Base-by-base conservation (phyloP, 2,113 vertebrate genomes). In the Mixornis gularis region DNA sequence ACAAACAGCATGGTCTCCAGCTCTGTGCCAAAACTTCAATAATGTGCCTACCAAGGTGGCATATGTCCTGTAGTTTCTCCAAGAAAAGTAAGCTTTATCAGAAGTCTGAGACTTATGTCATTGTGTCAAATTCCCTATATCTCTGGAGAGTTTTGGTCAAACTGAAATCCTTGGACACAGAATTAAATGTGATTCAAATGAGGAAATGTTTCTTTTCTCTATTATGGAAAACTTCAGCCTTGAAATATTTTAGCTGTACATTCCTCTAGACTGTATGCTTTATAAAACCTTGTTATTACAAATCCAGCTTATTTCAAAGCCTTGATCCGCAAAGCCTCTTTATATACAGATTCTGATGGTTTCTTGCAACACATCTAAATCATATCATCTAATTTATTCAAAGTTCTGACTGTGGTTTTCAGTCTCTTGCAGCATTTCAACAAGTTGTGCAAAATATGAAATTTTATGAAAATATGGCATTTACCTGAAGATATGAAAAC, bases 281-380 rank as follows among this genome's bases (percentile, higher is more conserved):
- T 95, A 90, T 89, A 95, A 92, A 95, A 77, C 63, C 84, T 93
- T 93, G 86, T 90, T 93, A 91, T 90, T 94, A 78, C 73, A 95
- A 97, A 96, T 94, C 88, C 89, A 94, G 91, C 56, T 96, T 96
- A 95, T 95, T 97, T 93, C 85, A 87, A 87, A 96, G 46, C 73
- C 92, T 88, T 87, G 86, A 95, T 93, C 88, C 6, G 0, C 52
- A 96, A 96, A 96, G 90, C 89, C 82, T 92, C 77, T 93, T 95
- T 85, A 87, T 95, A 90, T 44, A 90, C 81, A 92, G 79, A 86
- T 93, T 95, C 72, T 84, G 92, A 74, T 89, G 7, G 12, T 1
- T 84, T 92, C 92, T 82, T 91, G 27, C 53, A 77, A 85, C 83
- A 93, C 64, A 46, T 90, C 90, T 90, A 91, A 89, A 79, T 94